Evolutionary conservation across 2,113 vertebrate species (phyloP).

Genomic region (Macquaria australasica): DNA sequence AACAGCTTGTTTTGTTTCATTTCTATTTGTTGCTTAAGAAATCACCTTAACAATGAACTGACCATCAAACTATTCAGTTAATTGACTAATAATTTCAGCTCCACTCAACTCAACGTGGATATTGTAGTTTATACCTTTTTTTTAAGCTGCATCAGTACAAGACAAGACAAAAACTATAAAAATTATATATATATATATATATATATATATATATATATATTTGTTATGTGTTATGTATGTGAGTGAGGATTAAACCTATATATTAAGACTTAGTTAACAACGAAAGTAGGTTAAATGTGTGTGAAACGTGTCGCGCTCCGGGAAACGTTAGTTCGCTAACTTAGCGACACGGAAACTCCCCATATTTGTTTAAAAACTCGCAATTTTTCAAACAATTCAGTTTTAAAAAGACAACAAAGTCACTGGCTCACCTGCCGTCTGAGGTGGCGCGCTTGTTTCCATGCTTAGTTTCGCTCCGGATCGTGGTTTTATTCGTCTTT

Average conservation of each 20-base stretch:
- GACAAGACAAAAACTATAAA: too few relatives aligned
- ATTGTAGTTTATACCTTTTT: neutral
- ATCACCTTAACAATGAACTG: too few relatives aligned
- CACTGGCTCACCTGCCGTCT: conserved; percentile 57
- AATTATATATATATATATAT: too few relatives aligned
- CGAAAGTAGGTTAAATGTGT: neutral
- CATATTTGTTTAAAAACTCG: neutral
- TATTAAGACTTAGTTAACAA: neutral
- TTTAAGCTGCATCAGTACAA: neutral
- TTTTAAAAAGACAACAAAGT: neutral
- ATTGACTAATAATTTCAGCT: neutral
- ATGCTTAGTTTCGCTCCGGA: conserved; percentile 42
- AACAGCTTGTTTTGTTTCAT: neutral
- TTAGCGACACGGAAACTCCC: conserved; percentile 18
- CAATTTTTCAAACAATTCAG: neutral
- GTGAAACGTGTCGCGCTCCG: conserved; percentile 65
- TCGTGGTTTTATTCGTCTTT: conserved; percentile 14
- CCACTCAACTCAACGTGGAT: too few relatives aligned
- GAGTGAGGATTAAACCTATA: neutral
- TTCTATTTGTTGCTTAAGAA: too few relatives aligned
- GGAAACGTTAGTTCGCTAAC: conserved; percentile 30
- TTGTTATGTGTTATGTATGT: neutral
- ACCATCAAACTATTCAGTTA: neutral
- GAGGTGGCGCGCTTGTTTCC: conserved; percentile 46
- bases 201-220: too few relatives aligned